Evolutionary conservation across 1,140 invertebrate species (phyloP).

Genomic region (Drosophila pseudoananassae): DNA sequence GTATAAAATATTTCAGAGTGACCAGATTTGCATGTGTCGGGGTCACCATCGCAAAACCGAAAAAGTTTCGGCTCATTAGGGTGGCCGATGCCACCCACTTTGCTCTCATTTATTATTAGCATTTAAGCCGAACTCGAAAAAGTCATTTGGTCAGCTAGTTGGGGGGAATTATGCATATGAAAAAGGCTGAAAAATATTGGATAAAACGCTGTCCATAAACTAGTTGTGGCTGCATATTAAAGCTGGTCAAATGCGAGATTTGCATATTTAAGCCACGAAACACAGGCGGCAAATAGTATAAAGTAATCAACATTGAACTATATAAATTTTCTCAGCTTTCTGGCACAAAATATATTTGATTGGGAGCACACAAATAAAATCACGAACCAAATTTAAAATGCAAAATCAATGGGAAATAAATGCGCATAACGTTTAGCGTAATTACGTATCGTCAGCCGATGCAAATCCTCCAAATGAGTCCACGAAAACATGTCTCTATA

Average conservation of each 20-base stretch:
- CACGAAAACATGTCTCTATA: conserved; percentile 12
- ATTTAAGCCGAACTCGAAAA: conserved; percentile 31
- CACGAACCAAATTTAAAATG: conserved; percentile 57
- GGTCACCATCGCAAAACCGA: background rate
- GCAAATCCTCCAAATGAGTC: conserved; percentile 32
- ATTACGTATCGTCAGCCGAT: conserved; percentile 55
- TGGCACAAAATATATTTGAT: conserved; percentile 13
- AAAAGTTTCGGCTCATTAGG: conserved; percentile 58
- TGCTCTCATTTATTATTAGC: conserved; percentile 64
- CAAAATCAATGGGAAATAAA: conserved; percentile 71
- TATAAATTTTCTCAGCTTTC: conserved; percentile 39
- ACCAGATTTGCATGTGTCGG: conserved; percentile 16
- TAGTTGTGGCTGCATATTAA: conserved; percentile 74
- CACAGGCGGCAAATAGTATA: conserved; percentile 17
- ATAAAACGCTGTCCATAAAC: conserved; percentile 44
- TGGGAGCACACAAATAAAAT: conserved; percentile 41
- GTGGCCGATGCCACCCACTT: conserved; percentile 24
- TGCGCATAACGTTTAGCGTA: conserved; percentile 79
- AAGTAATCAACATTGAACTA: conserved; percentile 44
- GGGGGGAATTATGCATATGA: conserved; percentile 50
- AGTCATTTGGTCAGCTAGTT: conserved; percentile 46
- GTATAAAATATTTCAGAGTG: conserved; percentile 23
- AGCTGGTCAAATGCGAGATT: conserved; percentile 58
- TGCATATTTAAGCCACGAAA: conserved; percentile 65
- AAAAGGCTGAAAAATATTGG: conserved; percentile 9